A percentile compares a stretch with the other conserved stretches of the same genome.
Evolutionary conservation across 1,140 invertebrate genomes (phyloP).

Genomic region (Potamilus streckersoni): DNA sequence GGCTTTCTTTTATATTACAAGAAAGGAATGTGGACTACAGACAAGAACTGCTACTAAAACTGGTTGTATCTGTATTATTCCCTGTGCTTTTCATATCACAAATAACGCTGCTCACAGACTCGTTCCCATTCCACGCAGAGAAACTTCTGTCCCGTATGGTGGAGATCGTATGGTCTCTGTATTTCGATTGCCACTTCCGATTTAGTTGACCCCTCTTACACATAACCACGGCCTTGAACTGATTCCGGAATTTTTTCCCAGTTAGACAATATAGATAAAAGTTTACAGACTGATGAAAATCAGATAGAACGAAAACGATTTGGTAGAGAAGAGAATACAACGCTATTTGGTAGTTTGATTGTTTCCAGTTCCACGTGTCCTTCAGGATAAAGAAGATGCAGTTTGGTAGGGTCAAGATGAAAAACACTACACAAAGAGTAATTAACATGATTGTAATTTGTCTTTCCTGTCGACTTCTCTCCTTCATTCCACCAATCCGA

Average conservation of each 20-base stretch:
- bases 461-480: slow-evolving; percentile 42
- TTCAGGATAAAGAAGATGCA: slow-evolving; percentile 50
- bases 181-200: too few relatives aligned
- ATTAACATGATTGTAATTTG: slow-evolving; percentile 56
- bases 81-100: too few relatives aligned
- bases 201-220: too few relatives aligned
- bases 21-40: too few relatives aligned
- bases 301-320: slow-evolving; percentile 45
- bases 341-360: slow-evolving; percentile 14
- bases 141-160: too few relatives aligned
- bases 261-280: slow-evolving; percentile 58
- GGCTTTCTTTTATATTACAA: too few relatives aligned
- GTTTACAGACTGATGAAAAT: slow-evolving; percentile 53
- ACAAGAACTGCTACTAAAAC: too few relatives aligned
- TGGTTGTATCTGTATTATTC: too few relatives aligned
- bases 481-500: slow-evolving; percentile 31
- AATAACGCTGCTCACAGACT: too few relatives aligned
- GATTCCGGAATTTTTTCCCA: slow-evolving; percentile 48
- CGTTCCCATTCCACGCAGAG: too few relatives aligned
- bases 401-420: slow-evolving; percentile 51
- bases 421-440: slow-evolving; percentile 48
- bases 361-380: slow-evolving; percentile 27
- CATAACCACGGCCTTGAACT: slow-evolving; percentile 20
- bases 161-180: too few relatives aligned
- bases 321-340: slow-evolving; percentile 36